Evolutionary conservation across 2,113 vertebrate species (phyloP).

Genomic region (Cyanoliseus patagonus): DNA sequence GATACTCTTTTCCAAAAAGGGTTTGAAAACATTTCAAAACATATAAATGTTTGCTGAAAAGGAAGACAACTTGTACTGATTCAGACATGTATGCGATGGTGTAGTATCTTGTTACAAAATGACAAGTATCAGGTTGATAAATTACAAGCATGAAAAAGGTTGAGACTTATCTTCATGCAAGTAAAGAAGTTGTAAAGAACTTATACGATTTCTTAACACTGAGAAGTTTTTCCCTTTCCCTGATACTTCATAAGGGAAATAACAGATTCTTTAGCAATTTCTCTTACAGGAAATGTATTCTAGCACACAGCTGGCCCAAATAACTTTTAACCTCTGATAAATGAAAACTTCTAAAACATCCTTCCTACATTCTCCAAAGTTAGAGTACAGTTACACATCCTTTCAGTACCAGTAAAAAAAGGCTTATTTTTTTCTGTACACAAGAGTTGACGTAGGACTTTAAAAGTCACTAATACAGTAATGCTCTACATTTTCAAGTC

Average conservation of each 20-base stretch:
- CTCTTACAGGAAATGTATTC: not conserved
- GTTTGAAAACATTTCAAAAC: not conserved
- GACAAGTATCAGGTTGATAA: not conserved
- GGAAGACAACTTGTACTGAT: not conserved
- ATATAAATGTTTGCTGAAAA: not conserved
- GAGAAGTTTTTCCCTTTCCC: not conserved
- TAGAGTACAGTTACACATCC: not conserved
- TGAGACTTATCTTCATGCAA: not conserved
- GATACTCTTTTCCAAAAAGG: not conserved
- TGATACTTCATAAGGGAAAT: not conserved
- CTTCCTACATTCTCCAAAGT: not conserved
- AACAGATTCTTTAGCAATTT: not conserved
- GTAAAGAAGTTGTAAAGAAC: not conserved
- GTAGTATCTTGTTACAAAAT: not conserved
- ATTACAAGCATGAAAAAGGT: not conserved
- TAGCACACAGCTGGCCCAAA: not conserved
- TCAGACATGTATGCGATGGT: not conserved
- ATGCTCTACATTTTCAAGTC: not conserved
- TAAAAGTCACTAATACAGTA: not conserved
- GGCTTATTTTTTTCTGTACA: not conserved
- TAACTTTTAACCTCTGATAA: not conserved
- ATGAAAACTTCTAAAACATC: not conserved
- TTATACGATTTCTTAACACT: not conserved
- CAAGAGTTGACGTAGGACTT: not conserved
- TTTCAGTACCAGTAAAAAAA: not conserved